phyloP scores from a whole-genome alignment of 2,113 vertebrate species.

The Stercorarius parasiticus region DNA sequence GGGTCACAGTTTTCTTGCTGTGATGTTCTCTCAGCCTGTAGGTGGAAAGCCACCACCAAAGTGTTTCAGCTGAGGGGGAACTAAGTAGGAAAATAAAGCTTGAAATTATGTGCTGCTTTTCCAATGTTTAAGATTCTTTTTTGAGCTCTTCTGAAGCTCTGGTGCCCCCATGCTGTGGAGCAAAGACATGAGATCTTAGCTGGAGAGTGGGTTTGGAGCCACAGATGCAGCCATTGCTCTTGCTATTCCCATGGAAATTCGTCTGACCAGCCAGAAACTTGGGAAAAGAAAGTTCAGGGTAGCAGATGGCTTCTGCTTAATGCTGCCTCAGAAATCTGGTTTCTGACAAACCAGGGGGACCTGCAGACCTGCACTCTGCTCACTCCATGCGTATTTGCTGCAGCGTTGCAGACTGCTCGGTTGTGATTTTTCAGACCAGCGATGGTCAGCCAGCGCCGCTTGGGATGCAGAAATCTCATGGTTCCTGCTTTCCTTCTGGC shows the following conservation, averaged over 20 bases:
- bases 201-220: neutral
- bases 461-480: neutral
- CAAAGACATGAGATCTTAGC: neutral
- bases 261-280: neutral
- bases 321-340: neutral
- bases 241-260: neutral
- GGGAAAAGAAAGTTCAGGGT: neutral
- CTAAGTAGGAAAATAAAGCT: neutral
- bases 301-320: neutral
- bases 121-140: accelerated
- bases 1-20: neutral
- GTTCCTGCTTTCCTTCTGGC: neutral
- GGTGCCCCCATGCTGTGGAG: constrained; percentile 33
- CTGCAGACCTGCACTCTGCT: neutral
- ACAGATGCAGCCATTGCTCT: neutral
- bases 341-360: neutral
- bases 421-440: neutral
- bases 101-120: neutral
- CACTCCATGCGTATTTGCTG: accelerated
- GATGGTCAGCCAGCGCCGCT: neutral
- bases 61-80: neutral
- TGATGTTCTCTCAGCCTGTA: neutral
- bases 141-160: constrained; percentile 9
- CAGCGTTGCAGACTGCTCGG: accelerated
- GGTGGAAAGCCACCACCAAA: neutral